Base-by-base conservation (phyloP, 53 echinoderm and acorn worm genomes). In the Holothuria leucospilota region DNA sequence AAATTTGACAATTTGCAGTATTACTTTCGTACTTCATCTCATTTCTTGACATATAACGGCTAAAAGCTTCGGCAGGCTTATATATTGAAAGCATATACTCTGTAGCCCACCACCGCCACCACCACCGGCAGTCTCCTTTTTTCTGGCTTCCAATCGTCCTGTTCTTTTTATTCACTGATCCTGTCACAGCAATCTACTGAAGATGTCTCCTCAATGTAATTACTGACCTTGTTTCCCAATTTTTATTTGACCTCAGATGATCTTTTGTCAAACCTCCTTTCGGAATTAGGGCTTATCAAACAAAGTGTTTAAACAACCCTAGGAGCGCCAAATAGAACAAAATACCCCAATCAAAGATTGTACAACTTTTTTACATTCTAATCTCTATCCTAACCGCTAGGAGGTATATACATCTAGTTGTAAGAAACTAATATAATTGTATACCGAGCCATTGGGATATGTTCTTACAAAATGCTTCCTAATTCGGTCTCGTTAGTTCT, bases 361-460 rank as follows among this genome's bases (percentile, higher is more conserved):
- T 7, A 13, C 28, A 68, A 13, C n/a, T 74, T 46, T 74, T 27
- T 49, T 24, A 42, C 41, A 13, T 42, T 27, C 28, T 72, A 72
- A 46, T 74, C 51, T 51, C 52, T 74, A 13, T 23, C 25, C 5
- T 24, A 24, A n/a, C 2, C 49, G n/a, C 51, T 49, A 10, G 13
- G 21, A 24, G 75, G 75, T 25, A 51, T 75, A 75, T 20, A n/a
- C n/a, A 75, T 24, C 16, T 9, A 51, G 20, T 52, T 24, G 75
- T 75, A 49, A 75, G 51, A 49, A 75, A 75, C 75, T 49, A 75
- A 75, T 75, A 75, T 25, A 75, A 75, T 53, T 75, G 24, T 52
- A n/a, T 51, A 75, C 52, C 49, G 52, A 53, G 75, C 75, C 52
- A 75, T 75, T 75, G 75, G 75, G 75, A 75, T 26, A 75, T 25